Base-by-base conservation (phyloP, 2,113 vertebrate species). In the Semnopithecus entellus region DNA sequence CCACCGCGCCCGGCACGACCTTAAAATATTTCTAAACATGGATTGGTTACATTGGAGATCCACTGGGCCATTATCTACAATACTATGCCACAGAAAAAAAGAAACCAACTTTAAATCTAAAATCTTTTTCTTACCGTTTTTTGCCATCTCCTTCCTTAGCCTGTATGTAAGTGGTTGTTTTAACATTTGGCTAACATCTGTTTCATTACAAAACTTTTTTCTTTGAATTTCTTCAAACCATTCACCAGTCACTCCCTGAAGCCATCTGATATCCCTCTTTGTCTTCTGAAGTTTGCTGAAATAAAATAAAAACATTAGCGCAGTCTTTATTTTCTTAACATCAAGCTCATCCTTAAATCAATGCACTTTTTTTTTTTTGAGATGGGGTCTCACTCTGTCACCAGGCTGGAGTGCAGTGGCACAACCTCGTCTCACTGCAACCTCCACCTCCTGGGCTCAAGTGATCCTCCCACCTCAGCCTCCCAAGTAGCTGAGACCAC, bases 171-270 rank as follows among this genome's bases (percentile, higher is more conserved):
- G 90, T 2, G 99, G 98, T 78, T 90, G 95, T 96, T 98, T 99
- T 57, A 99, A 95, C 98, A 99, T 98, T 78, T 97, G 98, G 94
- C 97, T 98, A 94, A 98, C 97, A 95, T 99, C 98, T 40, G 57
- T n/a, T 73, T 98, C 98, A 97, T 98, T 98, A 89, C 98, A 98
- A 97, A 99, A 99, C 94, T 98, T 99, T 97, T 98, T 99, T 92
- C 98, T 99, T 98, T 99, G 98, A 97, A 99, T 99, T 98, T 99
- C 99, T 98, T 99, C 98, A 98, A 99, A 99, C 99, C 99, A 99
- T 98, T 99, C 98, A 90, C 99, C 99, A 89, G 99, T 99, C 70
- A 98, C 96, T 91, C 99, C 99, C 40, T 98, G 99, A 81, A 99
- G 98, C 95, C 98, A 98, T 73, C 98, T 96, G 91, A 97, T 96